Evolutionary conservation across 2,113 vertebrate species (phyloP), one percentile per base, ranked within the genome.

Genomic region (Paraplagusia blochii): DNA sequence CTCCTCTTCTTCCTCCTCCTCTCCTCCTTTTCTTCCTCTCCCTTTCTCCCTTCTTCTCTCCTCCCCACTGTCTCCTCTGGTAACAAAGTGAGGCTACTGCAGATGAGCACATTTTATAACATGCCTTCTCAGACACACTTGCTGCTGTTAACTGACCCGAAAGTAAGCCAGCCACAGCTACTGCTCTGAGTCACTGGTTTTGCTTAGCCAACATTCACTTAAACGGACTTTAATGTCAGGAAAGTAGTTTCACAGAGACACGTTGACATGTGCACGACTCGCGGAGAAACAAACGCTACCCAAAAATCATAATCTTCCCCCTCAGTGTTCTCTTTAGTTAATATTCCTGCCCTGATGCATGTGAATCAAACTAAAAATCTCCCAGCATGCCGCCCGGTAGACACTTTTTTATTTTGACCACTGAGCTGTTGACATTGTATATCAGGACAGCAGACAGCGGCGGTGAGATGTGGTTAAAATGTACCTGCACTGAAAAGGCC

Each of bases 111-210:
- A 70, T 82, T 81, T 82, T 84, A 50, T 82, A 87, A 80, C 82
- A 48, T 80, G 71, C 71, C 80, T 78, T 66, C 72, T 88, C 81
- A 87, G 79, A 89, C 78, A 29, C 74, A 72, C 69, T 84, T 73
- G 72, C 84, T 66, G 66, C 71, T 82, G 89, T 80, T 81, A 88
- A 83, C 81, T 90, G 89, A 90, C 88, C 89, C 81, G 88, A 88
- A 82, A 88, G 77, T 82, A 87, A 90, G 71, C 65, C 74, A 74
- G 84, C 75, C 75, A 77, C 77, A 74, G 83, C 86, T 85, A 75
- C 68, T 43, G 55, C 79, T 82, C 81, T 77, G 73, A 81, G 68
- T 81, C 85, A 84, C 77, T 72, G 73, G 72, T 83, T 86, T 63
- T 69, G 79, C 69, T 66, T 69, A 77, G 67, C 74, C 70, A 74